A percentile compares a stretch with the other conserved stretches of the same genome.
Evolutionary conservation across 2,797 vertebrate species (phyloP).

Genomic region (Alcedo atthis): DNA sequence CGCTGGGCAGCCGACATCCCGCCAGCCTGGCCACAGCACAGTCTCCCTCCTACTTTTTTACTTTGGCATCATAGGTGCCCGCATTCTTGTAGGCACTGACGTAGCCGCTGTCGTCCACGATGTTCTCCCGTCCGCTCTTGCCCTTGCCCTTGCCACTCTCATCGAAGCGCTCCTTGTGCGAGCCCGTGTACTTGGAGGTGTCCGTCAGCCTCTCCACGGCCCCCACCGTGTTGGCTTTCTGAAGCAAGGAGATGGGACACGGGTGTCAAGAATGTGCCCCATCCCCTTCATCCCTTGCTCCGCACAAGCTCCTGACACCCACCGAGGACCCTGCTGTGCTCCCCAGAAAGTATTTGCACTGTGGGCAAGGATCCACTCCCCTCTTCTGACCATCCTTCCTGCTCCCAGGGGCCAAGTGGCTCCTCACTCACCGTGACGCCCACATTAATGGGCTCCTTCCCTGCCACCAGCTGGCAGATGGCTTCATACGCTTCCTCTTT

Average conservation of each 20-base stretch:
- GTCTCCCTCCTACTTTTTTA: slow-evolving; percentile 84
- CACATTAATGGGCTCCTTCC: slow-evolving; percentile 86
- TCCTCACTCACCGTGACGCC: slow-evolving; percentile 89
- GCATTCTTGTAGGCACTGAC: slow-evolving; percentile 92
- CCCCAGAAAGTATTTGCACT: accelerated
- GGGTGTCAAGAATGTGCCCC: background rate
- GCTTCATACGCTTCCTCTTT: slow-evolving; percentile 88
- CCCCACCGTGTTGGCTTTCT: slow-evolving; percentile 89
- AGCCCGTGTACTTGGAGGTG: slow-evolving; percentile 92
- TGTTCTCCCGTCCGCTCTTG: slow-evolving; percentile 89
- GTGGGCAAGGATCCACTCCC: background rate
- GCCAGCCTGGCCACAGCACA: slow-evolving; percentile 48
- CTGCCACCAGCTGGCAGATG: slow-evolving; percentile 87
- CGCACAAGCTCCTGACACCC: background rate
- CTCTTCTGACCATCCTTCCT: accelerated
- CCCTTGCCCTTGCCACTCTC: slow-evolving; percentile 89
- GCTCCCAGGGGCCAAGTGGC: background rate
- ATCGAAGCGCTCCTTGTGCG: slow-evolving; percentile 94
- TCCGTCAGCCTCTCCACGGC: slow-evolving; percentile 92
- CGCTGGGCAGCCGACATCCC: background rate
- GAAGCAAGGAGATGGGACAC: background rate
- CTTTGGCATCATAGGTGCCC: slow-evolving; percentile 89
- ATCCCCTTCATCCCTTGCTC: background rate
- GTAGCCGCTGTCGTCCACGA: slow-evolving; percentile 92
- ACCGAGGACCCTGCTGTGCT: accelerated